Evolutionary conservation across 2,888 invertebrate species (phyloP), one percentile per base, ranked within the genome.

Genomic region (Drosophila nigricruria): DNA sequence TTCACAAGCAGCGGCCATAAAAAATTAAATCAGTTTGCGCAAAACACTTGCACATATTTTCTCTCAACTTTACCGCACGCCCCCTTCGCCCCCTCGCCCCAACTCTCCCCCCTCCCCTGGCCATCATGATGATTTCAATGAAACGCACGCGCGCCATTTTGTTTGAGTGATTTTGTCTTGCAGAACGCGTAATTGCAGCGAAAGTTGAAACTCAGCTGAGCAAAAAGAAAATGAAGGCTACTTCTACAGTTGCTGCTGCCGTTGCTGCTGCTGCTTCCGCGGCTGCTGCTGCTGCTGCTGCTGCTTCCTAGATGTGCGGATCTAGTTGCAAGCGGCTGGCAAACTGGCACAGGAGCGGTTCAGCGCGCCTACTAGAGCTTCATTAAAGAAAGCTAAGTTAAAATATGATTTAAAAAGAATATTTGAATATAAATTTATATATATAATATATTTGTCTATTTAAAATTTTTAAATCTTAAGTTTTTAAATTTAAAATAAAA

Each of bases 1-100:
- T 77, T 89, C 77, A 80, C 82, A 86, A 83, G 87, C 66, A 71
- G 57, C 65, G 56, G 54, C 52, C 73, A 86, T 88, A 88, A 88
- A 89, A 89, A 89, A 86, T 89, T 86, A 86, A 86, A 86, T 82
- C 89, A 82, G 88, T 80, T 85, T 86, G 88, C 70, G 66, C 64
- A 82, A 85, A 88, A 85, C 73, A 80, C 82, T 82, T 73, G 66
- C 72, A 85, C 77, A 81, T 80, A 82, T 88, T 79, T 88, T 80
- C 82, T 57, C 73, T 67, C 56, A 61, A 79, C 72, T 81, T 70
- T 74, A 34, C 43, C 43, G 30, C 36, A 14, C 30, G 9, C 69
- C 47, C 49, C 18, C 20, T 20, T 8, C n/a, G 5, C 30, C 23
- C 25, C 18, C 52, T 38, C 50, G 16, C 42, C n/a, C n/a, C n/a